Evolutionary conservation across 2,888 invertebrate genomes (phyloP), one percentile per base, ranked within the genome.

Genomic region (Drosophila borealis): DNA sequence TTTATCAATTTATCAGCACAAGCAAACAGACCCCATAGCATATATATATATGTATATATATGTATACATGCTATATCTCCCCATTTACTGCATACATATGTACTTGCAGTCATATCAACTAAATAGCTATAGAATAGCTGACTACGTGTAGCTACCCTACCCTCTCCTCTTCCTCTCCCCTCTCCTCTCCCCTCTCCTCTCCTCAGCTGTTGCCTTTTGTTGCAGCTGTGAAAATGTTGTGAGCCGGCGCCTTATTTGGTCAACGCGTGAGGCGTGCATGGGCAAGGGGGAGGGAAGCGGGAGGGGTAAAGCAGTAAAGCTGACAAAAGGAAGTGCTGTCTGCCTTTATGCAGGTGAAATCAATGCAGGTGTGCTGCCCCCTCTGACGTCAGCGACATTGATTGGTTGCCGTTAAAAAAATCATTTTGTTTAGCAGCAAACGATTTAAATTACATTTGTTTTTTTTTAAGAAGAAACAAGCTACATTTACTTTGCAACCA

Each of bases 361-460:
- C 88, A 88, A 74, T 76, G 88, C 82, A 83, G 82, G 82, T 83
- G 82, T 66, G 62, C 70, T 53, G 37, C 33, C 34, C 63, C 17
- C 17, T 54, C 60, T 68, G 81, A 70, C 78, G 70, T 83, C 81
- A 81, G 37, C 14, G 10, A 3, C 34, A 50, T 62, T 54, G 29
- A 62, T 44, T 68, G 53, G 14, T n/a, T 37, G 21, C 53, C 6
- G 14, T 14, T 21, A n/a, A 9, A 25, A 29, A 25, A 25, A 0
- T 2, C 2, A 14, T 13, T 21, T n/a, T n/a, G n/a, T n/a, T n/a
- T n/a, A n/a, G n/a, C n/a, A n/a, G n/a, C n/a, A n/a, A n/a, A n/a
- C n/a, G n/a, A n/a, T n/a, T n/a, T n/a, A n/a, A 36, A 21, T 60
- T 59, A 17, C 36, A 44, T 5, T 49, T 33, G 19, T 13, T 25